Evolutionary conservation across 1,140 invertebrate genomes (phyloP).

Genomic region (Heterodera schachtii): DNA sequence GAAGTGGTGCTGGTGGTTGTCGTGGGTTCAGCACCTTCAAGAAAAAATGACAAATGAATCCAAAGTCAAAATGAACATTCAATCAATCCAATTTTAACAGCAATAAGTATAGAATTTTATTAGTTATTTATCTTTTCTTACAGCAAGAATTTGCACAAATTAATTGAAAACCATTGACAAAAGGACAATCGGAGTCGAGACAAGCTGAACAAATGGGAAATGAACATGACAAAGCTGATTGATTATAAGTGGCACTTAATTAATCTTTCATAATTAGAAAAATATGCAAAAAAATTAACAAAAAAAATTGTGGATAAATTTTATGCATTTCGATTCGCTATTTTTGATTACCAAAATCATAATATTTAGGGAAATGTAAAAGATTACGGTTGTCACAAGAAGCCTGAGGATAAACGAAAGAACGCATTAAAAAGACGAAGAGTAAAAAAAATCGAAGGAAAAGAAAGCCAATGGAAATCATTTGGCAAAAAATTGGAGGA

Average conservation of each 20-base stretch:
- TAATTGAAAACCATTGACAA: background rate
- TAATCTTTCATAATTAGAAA: too few relatives aligned
- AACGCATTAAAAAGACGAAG: background rate
- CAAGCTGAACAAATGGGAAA: background rate
- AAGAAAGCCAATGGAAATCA: background rate
- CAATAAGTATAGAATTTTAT: too few relatives aligned
- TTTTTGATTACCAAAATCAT: background rate
- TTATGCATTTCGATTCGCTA: background rate
- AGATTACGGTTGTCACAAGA: background rate
- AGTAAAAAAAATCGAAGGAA: background rate
- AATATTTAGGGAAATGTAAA: background rate
- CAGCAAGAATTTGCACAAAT: background rate
- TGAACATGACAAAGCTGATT: background rate
- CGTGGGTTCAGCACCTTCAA: too few relatives aligned
- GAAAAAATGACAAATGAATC: too few relatives aligned
- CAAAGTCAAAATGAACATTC: too few relatives aligned
- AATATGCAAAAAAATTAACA: too few relatives aligned
- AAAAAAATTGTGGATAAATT: too few relatives aligned
- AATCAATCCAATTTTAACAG: too few relatives aligned
- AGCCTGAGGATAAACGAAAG: background rate
- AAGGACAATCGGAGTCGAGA: background rate
- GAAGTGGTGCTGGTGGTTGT: too few relatives aligned
- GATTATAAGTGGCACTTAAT: too few relatives aligned
- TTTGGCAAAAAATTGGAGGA: background rate
- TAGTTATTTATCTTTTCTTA: background rate